A percentile compares a stretch with the other conserved stretches of the same genome.
These are phyloP conservation scores for Passer domesticus DNA, from an alignment of 2,113 vertebrate species.

Conservation along the genomic window DNA sequence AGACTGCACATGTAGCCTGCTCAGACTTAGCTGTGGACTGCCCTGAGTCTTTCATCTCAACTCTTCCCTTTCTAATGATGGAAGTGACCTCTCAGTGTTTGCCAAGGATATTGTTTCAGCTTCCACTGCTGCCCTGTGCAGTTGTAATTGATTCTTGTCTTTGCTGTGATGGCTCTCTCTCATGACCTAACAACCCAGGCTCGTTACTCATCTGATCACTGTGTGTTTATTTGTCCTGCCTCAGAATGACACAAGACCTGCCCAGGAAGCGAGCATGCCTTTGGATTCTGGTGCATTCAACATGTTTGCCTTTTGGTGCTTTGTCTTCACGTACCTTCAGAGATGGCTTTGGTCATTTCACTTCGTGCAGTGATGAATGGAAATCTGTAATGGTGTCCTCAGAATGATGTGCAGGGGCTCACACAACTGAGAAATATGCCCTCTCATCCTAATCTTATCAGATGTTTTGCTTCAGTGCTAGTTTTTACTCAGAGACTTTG, in stretches of 20 bases:
- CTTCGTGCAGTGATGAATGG: not conserved
- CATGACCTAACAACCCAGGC: conserved; percentile 21
- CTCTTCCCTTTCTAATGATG: not conserved
- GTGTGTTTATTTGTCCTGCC: not conserved
- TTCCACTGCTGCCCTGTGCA: not conserved
- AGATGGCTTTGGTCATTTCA: not conserved
- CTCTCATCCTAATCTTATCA: not conserved
- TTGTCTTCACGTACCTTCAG: not conserved
- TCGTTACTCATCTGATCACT: not conserved
- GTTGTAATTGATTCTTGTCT: conserved; percentile 16
- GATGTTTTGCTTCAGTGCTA: not conserved
- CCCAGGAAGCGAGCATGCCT: not conserved
- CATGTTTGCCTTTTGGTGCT: not conserved
- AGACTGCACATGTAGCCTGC: not conserved
- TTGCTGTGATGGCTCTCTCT: not conserved
- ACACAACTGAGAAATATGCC: not conserved
- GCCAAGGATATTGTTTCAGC: not conserved
- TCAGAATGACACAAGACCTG: not conserved
- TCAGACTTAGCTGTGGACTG: not conserved
- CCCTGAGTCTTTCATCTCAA: not conserved
- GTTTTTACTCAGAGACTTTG: not conserved
- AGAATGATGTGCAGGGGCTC: not conserved
- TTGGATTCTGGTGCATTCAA: not conserved
- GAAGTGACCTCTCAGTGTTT: not conserved
- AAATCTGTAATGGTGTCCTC: not conserved